Percentiles rank a stretch among this genome's conserved stretches.
Conservation (phyloP, 1,140 invertebrate genomes). For the Bombus confusus region DNA sequence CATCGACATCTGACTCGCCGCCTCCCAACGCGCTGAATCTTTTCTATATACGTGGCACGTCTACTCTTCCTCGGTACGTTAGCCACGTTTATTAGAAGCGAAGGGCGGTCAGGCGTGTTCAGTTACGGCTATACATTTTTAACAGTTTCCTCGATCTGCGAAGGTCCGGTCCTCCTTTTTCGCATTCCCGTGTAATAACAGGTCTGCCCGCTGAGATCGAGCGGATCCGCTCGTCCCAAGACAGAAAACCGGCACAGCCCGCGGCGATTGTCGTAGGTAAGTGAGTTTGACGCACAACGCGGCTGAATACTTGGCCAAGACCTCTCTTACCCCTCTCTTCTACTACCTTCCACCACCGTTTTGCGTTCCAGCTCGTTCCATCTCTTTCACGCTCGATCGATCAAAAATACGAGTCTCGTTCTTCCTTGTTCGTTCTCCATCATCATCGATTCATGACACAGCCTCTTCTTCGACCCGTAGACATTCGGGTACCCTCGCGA, state of each 20-base stretch:
- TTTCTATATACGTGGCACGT: slow-evolving; percentile 44
- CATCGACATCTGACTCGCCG: slow-evolving; percentile 37
- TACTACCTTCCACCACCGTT: no score
- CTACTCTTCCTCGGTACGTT: slow-evolving; percentile 43
- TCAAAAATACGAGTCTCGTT: slow-evolving; percentile 4
- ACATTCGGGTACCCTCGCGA: not conserved
- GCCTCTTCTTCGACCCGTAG: no score
- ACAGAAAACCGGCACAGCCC: slow-evolving; percentile 73
- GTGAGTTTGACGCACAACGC: slow-evolving; percentile 67
- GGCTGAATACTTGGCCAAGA: slow-evolving; percentile 29
- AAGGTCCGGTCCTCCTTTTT: slow-evolving; percentile 69
- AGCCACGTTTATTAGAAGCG: slow-evolving; percentile 62
- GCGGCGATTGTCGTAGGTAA: slow-evolving; percentile 75
- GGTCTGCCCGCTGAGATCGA: slow-evolving; percentile 59
- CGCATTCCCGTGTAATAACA: slow-evolving; percentile 74
- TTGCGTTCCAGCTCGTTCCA: not conserved
- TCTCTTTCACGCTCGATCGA: not conserved
- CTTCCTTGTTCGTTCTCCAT: slow-evolving; percentile 5
- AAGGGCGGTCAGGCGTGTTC: slow-evolving; percentile 58
- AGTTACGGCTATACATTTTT: slow-evolving; percentile 59
- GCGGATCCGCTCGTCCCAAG: slow-evolving; percentile 64
- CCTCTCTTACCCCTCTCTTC: not conserved
- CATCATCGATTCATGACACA: not conserved
- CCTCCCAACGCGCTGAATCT: slow-evolving; percentile 9
- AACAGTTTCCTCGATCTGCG: slow-evolving; percentile 67